Base-by-base conservation (phyloP, 2,888 invertebrate species). In the Sphinx pinastri region DNA sequence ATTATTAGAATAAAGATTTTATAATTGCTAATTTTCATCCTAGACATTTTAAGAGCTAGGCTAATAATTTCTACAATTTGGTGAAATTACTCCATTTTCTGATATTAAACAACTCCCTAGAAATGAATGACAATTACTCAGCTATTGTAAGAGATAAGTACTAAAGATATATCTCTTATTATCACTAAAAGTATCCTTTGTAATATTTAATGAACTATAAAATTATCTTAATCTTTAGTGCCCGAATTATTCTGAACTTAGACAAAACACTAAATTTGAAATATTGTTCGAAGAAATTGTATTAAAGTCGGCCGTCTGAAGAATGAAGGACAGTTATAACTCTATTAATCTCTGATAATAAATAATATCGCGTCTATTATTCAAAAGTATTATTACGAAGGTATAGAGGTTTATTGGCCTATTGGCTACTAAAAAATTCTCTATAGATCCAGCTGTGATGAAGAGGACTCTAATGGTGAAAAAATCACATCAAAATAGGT, bases 181-280 rank as follows among this genome's bases (percentile, higher is more conserved):
- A 63, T 47, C 49, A 19, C 49, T 63, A 49, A 63, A 49, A 63
- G 13, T 49, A 2, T 63, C 19, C n/a, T 60, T 60, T n/a, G 47
- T 63, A 49, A 47, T 49, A 63, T 63, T 63, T 63, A 49, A 63
- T 63, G 49, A 13, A 63, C 47, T 49, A 49, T 47, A 63, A 63
- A 47, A 63, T 63, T 49, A 63, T 63, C 49, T 13, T 47, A 63
- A 63, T 63, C 49, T 49, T 63, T 49, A 49, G 19, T 49, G 47
- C 49, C 13, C 0, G 13, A 3, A 63, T 19, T 55, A 55, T 63
- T 47, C 49, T 13, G 19, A 49, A 63, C 63, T 63, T 0, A 49
- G 49, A 49, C 63, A 63, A 49, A 49, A 63, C 47, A 49, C 49
- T 63, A 25, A 63, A 63, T 25, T 49, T 60, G 47, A 45, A 60